Base-by-base conservation (phyloP, 2,113 vertebrate genomes). In the Chionodraco myersi region DNA sequence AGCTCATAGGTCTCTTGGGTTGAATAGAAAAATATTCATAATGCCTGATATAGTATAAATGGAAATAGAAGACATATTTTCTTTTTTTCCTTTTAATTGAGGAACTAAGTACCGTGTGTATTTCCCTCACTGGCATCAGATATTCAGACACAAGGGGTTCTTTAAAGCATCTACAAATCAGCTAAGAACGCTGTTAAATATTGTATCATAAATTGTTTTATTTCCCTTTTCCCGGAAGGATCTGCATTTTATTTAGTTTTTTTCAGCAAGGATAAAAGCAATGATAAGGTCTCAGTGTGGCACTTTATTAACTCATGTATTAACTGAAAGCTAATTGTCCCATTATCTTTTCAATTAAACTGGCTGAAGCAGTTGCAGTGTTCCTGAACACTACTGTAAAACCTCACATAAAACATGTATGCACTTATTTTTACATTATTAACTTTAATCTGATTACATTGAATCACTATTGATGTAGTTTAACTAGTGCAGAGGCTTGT, bases 331-430 rank as follows among this genome's bases (percentile, higher is more conserved):
- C 49, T 66, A 66, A 79, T 72, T 68, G 69, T 56, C 6, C 36
- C 56, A 77, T 85, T 78, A 75, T 63, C 26, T 81, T 84, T 76
- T 72, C 48, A 75, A 54, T 85, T 80, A 75, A 75, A 78, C 10
- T n/a, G 18, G 44, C 47, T 83, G 11, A 30, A n/a, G 44, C 34
- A 54, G 77, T 72, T 49, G 12, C 68, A 16, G 11, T 26, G 16
- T 66, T 49, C 57, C 65, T 15, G 0, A 41, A 13, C 59, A 66
- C 16, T 41, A 47, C 44, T 72, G 45, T 45, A 65, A 49, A 65
- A 11, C 21, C 2, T 15, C 52, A 68, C 11, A 72, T 23, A 61
- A 49, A 51, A 36, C 21, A 54, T 52, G 21, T 3, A 48, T 56
- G 59, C 26, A 30, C 5, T 62, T 18, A n/a, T 52, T 51, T 75